Evolutionary conservation across 2,797 vertebrate genomes (phyloP), one percentile per base, ranked within the genome.

Genomic region (Gymnothorax javanicus): DNA sequence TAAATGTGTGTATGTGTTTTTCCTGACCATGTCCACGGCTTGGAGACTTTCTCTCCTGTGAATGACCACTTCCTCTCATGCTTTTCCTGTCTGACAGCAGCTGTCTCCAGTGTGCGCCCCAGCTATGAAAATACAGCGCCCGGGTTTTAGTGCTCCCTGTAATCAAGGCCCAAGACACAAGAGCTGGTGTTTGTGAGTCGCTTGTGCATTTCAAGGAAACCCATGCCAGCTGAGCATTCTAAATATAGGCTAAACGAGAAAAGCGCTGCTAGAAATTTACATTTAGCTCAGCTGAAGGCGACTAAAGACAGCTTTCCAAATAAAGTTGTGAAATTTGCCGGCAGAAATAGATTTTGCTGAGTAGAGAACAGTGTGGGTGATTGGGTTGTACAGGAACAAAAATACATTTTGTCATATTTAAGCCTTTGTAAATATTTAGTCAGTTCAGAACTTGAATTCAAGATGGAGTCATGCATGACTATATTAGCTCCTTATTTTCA

Each of bases 141-240:
- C 56, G 20, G 64, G 79, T 86, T 85, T 87, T 82, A 85, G 86
- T 57, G 64, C 82, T 77, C 87, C 82, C 89, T 91, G 85, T 90
- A 89, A 91, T 92, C 89, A 89, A 83, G 62, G 89, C 87, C 85
- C 82, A 83, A 85, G 67, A 82, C 82, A 84, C 83, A 83, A 85
- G 87, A 84, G 67, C 60, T 54, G 82, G 77, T 56, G 67, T 89
- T 86, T 89, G 86, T 88, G 73, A 85, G 77, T 82, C 77, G 87
- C 81, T 73, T 83, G 4, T 52, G 23, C 83, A 83, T 81, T 71
- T 87, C 64, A 87, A 87, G 82, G 87, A 59, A 81, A 85, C 86
- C 87, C 67, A 83, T 15, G 43, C 33, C 27, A 67, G 50, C 57
- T 59, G 56, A 58, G 83, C 79, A 52, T 88, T 86, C 88, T 59